Percentiles rank a stretch among this genome's conserved stretches.
These are phyloP conservation scores for Apodemia duryi DNA, from an alignment of 2,888 invertebrate species.

Conservation along the genomic window DNA sequence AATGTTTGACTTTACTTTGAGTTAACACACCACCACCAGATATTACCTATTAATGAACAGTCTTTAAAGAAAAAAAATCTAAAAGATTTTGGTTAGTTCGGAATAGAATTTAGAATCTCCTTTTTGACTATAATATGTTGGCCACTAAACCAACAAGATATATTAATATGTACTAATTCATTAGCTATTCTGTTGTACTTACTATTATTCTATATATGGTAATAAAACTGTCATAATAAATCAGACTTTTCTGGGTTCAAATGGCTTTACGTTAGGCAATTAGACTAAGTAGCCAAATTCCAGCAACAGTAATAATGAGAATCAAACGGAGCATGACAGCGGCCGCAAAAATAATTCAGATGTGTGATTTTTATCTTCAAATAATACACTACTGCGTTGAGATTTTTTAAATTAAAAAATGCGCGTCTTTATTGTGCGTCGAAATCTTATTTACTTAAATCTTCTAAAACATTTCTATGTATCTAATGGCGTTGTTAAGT, in stretches of 20 bases:
- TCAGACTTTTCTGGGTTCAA: background rate
- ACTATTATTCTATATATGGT: background rate
- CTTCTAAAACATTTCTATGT: background rate
- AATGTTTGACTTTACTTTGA: too few relatives aligned
- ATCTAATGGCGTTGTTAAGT: background rate
- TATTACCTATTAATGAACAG: too few relatives aligned
- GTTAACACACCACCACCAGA: too few relatives aligned
- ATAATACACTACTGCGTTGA: background rate
- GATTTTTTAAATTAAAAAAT: background rate
- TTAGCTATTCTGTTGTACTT: background rate
- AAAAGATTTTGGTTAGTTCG: too few relatives aligned
- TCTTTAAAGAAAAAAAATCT: too few relatives aligned
- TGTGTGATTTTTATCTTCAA: background rate
- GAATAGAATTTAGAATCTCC: too few relatives aligned
- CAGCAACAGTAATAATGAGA: background rate
- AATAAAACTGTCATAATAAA: background rate
- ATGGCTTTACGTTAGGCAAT: background rate
- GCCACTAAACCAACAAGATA: too few relatives aligned
- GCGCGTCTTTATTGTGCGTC: background rate
- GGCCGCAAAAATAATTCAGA: constrained; percentile 8
- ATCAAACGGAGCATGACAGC: constrained; percentile 4
- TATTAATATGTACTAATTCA: too few relatives aligned
- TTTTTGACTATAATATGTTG: too few relatives aligned
- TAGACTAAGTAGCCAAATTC: constrained; percentile 1
- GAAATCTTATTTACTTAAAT: background rate